A percentile compares a stretch with the other conserved stretches of the same genome.
Evolutionary conservation across 2,113 vertebrate genomes (phyloP).

Genomic region (Taxidea taxus): DNA sequence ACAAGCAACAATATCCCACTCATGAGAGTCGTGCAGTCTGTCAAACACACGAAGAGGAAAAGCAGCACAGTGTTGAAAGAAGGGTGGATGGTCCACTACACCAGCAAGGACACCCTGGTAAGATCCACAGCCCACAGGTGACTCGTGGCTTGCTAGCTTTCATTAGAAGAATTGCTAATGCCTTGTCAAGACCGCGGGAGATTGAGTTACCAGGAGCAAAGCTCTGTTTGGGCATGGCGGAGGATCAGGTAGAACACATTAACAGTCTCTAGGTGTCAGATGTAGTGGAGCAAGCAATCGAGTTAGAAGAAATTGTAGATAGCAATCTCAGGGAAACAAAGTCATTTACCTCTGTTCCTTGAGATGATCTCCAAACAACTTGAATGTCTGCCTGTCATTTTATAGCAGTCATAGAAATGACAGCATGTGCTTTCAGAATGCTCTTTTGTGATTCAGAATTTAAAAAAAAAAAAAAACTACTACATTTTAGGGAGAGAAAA

Average conservation of each 20-base stretch:
- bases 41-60: conserved; percentile 97
- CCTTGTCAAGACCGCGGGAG: neutral
- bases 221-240: neutral
- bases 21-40: conserved; percentile 96
- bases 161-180: neutral
- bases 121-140: conserved; percentile 12
- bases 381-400: neutral
- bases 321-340: neutral
- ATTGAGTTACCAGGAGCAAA: neutral
- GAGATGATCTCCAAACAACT: neutral
- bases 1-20: conserved; percentile 98
- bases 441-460: neutral
- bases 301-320: neutral
- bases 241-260: neutral
- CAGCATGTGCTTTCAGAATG: neutral
- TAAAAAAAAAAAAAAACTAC: neutral
- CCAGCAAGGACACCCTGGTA: conserved; percentile 95
- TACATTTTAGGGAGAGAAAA: neutral
- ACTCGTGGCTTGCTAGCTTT: neutral
- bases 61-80: conserved; percentile 96
- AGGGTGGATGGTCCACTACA: conserved; percentile 98
- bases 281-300: neutral
- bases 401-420: neutral
- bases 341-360: neutral
- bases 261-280: neutral